Conservation (phyloP, 2,797 vertebrate species). For the Anabacerthia variegaticeps region DNA sequence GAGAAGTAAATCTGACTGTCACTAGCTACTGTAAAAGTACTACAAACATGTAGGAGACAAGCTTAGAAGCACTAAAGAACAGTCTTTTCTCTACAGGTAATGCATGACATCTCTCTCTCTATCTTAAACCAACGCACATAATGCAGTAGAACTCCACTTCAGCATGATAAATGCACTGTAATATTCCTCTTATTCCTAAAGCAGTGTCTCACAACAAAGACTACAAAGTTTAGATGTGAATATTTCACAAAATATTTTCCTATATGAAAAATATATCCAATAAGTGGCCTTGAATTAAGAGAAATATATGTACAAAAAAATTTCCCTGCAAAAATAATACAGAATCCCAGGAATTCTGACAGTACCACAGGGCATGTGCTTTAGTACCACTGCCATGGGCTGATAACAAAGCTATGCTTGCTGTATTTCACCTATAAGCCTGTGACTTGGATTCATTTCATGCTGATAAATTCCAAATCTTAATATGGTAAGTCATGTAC, state of each 20-base stretch:
- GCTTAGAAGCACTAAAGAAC: background rate
- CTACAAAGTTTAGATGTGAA: background rate
- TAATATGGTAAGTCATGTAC: background rate
- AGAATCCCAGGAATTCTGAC: background rate
- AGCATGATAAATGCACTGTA: background rate
- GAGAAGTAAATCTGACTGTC: background rate
- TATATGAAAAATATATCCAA: background rate
- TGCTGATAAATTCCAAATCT: background rate
- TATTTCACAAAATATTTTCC: background rate
- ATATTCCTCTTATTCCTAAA: background rate
- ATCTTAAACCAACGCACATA: background rate
- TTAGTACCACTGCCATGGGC: background rate
- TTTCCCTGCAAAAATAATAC: background rate
- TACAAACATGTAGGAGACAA: background rate
- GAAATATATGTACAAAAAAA: background rate
- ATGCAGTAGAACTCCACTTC: background rate
- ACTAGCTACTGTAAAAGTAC: background rate
- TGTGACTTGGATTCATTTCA: background rate
- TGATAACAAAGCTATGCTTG: background rate
- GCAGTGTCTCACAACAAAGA: background rate
- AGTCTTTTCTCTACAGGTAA: background rate
- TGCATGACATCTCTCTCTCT: background rate
- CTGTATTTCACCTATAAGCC: background rate
- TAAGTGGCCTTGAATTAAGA: background rate
- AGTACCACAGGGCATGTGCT: rapidly evolving